Conservation (phyloP, 2,113 vertebrate genomes). For the Setophaga petechia region DNA sequence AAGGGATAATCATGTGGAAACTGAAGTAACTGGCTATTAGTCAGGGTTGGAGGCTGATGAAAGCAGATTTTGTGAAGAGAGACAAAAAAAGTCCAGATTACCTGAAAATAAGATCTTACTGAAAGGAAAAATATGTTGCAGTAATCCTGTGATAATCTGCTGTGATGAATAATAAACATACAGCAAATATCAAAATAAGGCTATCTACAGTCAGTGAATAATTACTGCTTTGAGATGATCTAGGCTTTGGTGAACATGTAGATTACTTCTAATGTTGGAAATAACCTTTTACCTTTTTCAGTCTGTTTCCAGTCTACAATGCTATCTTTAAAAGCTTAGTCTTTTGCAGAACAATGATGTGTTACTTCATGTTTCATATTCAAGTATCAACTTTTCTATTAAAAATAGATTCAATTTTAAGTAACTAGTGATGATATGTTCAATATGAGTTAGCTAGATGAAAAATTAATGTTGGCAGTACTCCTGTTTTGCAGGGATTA, state of each 20-base stretch:
- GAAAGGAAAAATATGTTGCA: neutral
- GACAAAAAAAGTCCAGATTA: conserved; percentile 6
- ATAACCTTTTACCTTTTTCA: conserved; percentile 72
- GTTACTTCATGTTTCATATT: conserved; percentile 72
- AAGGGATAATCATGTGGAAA: conserved; percentile 36
- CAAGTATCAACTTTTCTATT: conserved; percentile 79
- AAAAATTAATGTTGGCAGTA: conserved; percentile 74
- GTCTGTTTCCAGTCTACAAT: conserved; percentile 65
- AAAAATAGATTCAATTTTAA: conserved; percentile 79
- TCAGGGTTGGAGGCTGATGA: neutral
- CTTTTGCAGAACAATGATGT: conserved; percentile 58
- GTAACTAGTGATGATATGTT: conserved; percentile 71
- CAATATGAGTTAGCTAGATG: conserved; percentile 65
- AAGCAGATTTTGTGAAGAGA: neutral
- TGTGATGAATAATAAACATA: conserved; percentile 39
- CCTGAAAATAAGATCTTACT: conserved; percentile 11
- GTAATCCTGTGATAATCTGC: conserved; percentile 25
- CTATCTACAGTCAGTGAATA: conserved; percentile 1
- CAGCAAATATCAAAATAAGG: neutral
- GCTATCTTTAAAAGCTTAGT: conserved; percentile 74
- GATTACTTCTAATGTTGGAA: conserved; percentile 68
- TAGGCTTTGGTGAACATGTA: conserved; percentile 41
- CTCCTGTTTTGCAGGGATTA: conserved; percentile 68
- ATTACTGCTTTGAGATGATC: conserved; percentile 35
- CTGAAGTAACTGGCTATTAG: neutral